phyloP scores from a whole-genome alignment of 2,888 invertebrate species.

The Venustoraphidia nigricollis region DNA sequence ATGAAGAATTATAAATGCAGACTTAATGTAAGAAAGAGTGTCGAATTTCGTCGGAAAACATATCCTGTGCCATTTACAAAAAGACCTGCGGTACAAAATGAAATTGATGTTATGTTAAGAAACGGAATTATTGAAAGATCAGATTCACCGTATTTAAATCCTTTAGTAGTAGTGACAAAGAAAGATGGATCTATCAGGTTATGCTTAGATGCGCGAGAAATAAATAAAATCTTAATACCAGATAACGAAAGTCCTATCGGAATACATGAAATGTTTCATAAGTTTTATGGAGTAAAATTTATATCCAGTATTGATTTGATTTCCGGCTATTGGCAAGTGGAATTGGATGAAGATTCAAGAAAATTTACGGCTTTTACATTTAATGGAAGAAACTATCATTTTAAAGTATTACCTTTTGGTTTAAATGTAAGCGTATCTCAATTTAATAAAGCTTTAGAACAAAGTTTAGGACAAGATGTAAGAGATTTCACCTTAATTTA shows the following conservation, averaged over 20 bases:
- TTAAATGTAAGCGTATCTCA: slow-evolving; percentile 3
- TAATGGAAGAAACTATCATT: slow-evolving; percentile 3
- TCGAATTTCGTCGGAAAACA: neutral
- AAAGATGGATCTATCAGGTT: slow-evolving; percentile 2
- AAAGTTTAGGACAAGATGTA: neutral
- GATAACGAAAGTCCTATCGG: too few relatives aligned
- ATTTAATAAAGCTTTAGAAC: slow-evolving; percentile 1
- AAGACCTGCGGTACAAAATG: neutral
- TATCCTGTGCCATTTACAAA: neutral
- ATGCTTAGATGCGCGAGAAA: slow-evolving; percentile 3
- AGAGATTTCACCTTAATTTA: neutral
- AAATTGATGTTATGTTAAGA: neutral
- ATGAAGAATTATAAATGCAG: too few relatives aligned
- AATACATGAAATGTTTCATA: neutral
- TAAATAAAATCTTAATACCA: neutral
- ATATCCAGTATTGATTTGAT: slow-evolving; percentile 4
- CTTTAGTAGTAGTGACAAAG: slow-evolving; percentile 3
- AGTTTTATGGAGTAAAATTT: neutral
- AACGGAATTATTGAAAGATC: slow-evolving; percentile 2
- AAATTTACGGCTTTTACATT: slow-evolving; percentile 5
- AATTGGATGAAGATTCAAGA: neutral
- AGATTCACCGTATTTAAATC: neutral
- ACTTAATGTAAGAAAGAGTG: too few relatives aligned
- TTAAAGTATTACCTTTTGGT: slow-evolving; percentile 6
- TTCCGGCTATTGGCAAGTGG: slow-evolving; percentile 4